Percentiles rank a stretch among this genome's conserved stretches.
phyloP scores from a whole-genome alignment of 2,113 vertebrate species.

The Machaerirhynchus nigripectus region DNA sequence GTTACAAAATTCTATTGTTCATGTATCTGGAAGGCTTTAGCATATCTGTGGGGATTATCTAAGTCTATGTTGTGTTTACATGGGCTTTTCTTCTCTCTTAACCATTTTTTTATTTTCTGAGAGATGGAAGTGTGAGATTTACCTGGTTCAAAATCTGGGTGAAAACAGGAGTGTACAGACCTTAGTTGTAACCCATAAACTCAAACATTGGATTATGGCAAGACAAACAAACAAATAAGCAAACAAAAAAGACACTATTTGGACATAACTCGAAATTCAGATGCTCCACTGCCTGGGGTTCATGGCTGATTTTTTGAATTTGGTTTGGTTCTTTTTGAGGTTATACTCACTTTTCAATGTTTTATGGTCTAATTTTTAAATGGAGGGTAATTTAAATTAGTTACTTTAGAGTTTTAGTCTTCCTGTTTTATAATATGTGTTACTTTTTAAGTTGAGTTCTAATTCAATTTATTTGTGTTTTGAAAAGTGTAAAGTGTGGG shows the following conservation, averaged over 20 bases:
- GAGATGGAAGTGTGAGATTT: not conserved
- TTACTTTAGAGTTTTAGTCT: not conserved
- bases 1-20: constrained; percentile 20
- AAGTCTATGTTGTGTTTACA: not conserved
- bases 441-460: not conserved
- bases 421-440: not conserved
- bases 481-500: not conserved
- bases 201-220: not conserved
- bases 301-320: not conserved
- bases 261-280: not conserved
- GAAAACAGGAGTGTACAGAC: not conserved
- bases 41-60: constrained; percentile 1
- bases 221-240: not conserved
- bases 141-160: not conserved
- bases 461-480: not conserved
- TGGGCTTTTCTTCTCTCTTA: not conserved
- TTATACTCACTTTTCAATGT: not conserved
- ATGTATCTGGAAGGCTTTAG: not conserved
- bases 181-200: not conserved
- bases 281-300: not conserved
- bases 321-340: not conserved
- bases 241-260: not conserved
- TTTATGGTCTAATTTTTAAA: not conserved
- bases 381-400: not conserved
- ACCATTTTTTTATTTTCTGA: accelerated